Conservation (phyloP, 2,888 invertebrate species). For the Lordiphosa andalusiaca region DNA sequence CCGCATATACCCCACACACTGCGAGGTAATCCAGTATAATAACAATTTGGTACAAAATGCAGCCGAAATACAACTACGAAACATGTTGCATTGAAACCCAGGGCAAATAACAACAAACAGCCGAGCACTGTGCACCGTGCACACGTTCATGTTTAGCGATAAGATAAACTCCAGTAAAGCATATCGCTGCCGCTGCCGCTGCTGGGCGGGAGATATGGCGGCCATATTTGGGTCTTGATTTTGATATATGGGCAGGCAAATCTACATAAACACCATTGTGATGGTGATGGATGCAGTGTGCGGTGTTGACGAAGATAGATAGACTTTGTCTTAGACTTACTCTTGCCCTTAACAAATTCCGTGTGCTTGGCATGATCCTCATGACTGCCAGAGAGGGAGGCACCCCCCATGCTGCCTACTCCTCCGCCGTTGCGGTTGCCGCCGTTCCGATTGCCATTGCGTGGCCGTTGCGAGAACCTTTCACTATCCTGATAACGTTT, state of each 20-base stretch:
- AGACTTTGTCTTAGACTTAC: conserved; percentile 82
- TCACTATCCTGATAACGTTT: conserved; percentile 47
- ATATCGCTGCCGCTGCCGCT: conserved; percentile 3
- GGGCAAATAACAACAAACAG: conserved; percentile 34
- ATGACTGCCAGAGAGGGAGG: conserved; percentile 17
- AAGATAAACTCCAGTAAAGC: conserved; percentile 27
- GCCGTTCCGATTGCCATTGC: conserved; percentile 44
- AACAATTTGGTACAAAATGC: conserved; percentile 52
- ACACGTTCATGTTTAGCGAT: conserved; percentile 22
- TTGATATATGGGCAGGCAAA: conserved; percentile 64
- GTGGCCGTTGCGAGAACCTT: conserved; percentile 25
- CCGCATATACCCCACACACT: conserved; percentile 5
- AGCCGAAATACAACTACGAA: conserved; percentile 42
- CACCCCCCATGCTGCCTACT: conserved; percentile 4
- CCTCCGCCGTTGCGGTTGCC: conserved; percentile 29
- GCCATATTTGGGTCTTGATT: conserved; percentile 29
- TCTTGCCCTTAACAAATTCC: conserved; percentile 89
- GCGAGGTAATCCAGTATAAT: conserved; percentile 23
- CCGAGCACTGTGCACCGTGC: conserved; percentile 15
- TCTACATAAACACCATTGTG: conserved; percentile 66
- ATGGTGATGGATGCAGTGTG: conserved; percentile 58
- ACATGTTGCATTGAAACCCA: conserved; percentile 56
- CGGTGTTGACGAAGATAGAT: conserved; percentile 26
- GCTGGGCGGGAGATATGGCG: conserved; percentile 6
- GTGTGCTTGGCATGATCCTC: conserved; percentile 79